Percentiles rank a stretch among this genome's conserved stretches.
phyloP scores from a whole-genome alignment of 2,888 invertebrate genomes.

The Chydorus sphaericus region DNA sequence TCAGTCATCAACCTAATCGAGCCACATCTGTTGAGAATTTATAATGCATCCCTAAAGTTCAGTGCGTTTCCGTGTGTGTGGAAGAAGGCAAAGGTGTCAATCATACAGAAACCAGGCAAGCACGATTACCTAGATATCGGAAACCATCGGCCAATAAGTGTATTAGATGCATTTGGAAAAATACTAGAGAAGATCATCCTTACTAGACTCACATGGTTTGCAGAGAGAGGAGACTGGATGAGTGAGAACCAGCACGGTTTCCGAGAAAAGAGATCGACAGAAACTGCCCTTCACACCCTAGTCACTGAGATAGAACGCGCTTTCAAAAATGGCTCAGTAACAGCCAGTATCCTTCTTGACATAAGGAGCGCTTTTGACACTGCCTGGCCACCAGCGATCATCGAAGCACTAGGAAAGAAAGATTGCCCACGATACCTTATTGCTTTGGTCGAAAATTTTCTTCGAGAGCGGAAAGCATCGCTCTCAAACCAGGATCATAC shows the following conservation, averaged over 20 bases:
- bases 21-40: background rate
- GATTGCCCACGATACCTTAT: background rate
- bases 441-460: background rate
- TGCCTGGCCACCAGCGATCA: slow-evolving; percentile 3
- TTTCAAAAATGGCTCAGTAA: background rate
- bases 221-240: background rate
- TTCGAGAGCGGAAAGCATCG: background rate
- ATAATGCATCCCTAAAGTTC: background rate
- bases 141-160: background rate
- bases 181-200: background rate
- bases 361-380: slow-evolving; percentile 2
- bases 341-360: background rate
- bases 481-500: too few relatives aligned
- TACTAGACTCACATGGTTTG: background rate
- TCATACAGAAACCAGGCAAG: background rate
- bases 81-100: background rate
- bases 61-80: background rate
- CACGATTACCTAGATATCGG: background rate
- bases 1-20: background rate
- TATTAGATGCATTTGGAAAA: background rate
- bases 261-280: background rate
- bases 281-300: background rate
- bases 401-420: background rate
- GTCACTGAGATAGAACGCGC: background rate
- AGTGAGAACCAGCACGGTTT: slow-evolving; percentile 1